Percentiles rank a stretch among this genome's conserved stretches.
Conservation (phyloP, 2,888 invertebrate species). For the Hirtodrosophila trivittata region DNA sequence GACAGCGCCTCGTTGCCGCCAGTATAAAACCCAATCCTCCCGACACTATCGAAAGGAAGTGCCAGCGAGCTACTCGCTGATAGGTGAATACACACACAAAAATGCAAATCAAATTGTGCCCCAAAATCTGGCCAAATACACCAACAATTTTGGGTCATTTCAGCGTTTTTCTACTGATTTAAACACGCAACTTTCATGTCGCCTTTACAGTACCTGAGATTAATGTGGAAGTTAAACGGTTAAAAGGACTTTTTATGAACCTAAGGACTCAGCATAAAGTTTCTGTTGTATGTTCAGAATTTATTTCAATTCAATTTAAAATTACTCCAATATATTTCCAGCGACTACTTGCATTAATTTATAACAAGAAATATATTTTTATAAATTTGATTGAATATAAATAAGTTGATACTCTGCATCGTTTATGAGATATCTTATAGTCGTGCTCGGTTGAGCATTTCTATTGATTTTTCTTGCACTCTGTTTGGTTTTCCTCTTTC, state of each 20-base stretch:
- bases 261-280: too few species aligned
- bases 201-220: too few species aligned
- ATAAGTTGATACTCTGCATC: too few species aligned
- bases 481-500: constrained; percentile 13
- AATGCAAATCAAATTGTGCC: constrained; percentile 36
- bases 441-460: not conserved
- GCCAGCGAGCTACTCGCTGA: constrained; percentile 21
- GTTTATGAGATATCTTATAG: constrained; percentile 8
- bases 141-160: constrained; percentile 11
- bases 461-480: constrained; percentile 25
- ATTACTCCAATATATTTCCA: too few species aligned
- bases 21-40: constrained; percentile 41
- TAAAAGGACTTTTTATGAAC: too few species aligned
- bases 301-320: too few species aligned
- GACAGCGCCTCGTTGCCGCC: constrained; percentile 46
- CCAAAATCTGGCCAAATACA: constrained; percentile 2
- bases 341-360: too few species aligned
- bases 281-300: too few species aligned
- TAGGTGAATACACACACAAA: constrained; percentile 35
- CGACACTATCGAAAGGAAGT: constrained; percentile 8
- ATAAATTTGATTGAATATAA: too few species aligned
- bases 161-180: constrained; percentile 4
- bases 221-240: too few species aligned
- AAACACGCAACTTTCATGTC: too few species aligned
- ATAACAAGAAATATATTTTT: too few species aligned